A percentile compares a stretch with the other conserved stretches of the same genome.
These are phyloP conservation scores for Melanargia galathea DNA, from an alignment of 2,888 invertebrate species.

Conservation along the genomic window DNA sequence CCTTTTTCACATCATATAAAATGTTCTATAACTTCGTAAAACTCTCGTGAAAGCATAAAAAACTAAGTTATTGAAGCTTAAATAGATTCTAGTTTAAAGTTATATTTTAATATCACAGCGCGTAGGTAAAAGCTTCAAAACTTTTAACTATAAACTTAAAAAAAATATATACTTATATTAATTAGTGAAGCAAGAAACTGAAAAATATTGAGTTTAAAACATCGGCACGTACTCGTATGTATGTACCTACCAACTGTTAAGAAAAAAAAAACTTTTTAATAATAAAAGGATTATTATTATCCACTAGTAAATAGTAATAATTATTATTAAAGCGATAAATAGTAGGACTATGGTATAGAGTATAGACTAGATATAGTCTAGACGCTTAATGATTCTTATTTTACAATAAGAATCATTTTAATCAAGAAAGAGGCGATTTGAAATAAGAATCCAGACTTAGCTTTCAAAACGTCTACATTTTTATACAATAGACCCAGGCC, in stretches of 20 bases:
- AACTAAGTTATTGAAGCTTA: conserved; percentile 1
- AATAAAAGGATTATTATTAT: no score
- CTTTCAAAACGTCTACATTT: conserved; percentile 10
- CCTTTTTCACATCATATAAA: neutral
- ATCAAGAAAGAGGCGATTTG: neutral
- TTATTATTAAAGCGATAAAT: no score
- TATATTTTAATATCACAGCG: neutral
- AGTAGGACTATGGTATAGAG: no score
- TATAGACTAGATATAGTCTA: neutral
- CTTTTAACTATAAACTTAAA: neutral
- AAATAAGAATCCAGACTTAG: neutral
- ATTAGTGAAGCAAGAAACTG: no score
- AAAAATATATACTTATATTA: no score
- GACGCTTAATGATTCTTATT: neutral
- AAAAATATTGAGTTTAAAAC: no score
- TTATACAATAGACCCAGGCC: conserved; percentile 19
- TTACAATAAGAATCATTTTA: neutral
- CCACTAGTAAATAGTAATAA: no score
- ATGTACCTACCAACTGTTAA: no score
- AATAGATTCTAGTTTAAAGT: neutral
- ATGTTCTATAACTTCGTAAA: neutral
- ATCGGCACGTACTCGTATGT: no score
- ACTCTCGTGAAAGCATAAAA: neutral
- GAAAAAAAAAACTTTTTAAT: no score
- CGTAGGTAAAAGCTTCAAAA: neutral